phyloP scores from a whole-genome alignment of 92 coral and sea anemone genomes.

The Virgularia gustaviana region DNA sequence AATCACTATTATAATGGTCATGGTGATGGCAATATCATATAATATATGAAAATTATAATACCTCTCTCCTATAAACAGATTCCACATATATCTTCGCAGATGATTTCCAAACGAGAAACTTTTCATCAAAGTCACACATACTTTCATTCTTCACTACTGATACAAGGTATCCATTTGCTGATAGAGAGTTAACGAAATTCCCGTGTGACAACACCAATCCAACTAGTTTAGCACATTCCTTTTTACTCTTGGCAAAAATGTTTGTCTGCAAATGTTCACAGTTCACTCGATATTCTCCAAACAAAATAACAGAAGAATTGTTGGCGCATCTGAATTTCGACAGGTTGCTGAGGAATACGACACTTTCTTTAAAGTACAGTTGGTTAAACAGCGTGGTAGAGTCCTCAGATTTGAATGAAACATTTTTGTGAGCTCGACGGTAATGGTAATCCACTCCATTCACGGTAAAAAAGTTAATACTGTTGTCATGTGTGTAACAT shows the following conservation, averaged over 20 bases:
- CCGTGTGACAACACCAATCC: conserved; percentile 1
- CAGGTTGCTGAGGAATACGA: background rate
- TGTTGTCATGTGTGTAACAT: background rate
- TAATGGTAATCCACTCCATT: background rate
- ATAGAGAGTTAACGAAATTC: background rate
- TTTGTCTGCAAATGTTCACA: background rate
- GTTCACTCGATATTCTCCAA: background rate
- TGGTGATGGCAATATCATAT: too few species aligned
- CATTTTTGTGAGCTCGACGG: background rate
- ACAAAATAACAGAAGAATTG: background rate
- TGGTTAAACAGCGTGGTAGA: background rate
- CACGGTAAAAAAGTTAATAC: background rate
- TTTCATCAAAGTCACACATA: background rate
- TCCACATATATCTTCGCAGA: conserved; percentile 2
- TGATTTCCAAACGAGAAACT: background rate
- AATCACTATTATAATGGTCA: too few species aligned
- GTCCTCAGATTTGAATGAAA: background rate
- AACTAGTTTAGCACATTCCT: background rate
- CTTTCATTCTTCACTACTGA: background rate
- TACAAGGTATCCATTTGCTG: conserved; percentile 1
- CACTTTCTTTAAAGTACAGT: background rate
- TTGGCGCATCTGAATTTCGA: background rate
- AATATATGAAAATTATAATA: too few species aligned
- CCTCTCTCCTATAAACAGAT: conserved; percentile 4
- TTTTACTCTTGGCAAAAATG: conserved; percentile 1